phyloP scores from a whole-genome alignment of 2,888 invertebrate genomes.

The Drosophila emarginata region DNA sequence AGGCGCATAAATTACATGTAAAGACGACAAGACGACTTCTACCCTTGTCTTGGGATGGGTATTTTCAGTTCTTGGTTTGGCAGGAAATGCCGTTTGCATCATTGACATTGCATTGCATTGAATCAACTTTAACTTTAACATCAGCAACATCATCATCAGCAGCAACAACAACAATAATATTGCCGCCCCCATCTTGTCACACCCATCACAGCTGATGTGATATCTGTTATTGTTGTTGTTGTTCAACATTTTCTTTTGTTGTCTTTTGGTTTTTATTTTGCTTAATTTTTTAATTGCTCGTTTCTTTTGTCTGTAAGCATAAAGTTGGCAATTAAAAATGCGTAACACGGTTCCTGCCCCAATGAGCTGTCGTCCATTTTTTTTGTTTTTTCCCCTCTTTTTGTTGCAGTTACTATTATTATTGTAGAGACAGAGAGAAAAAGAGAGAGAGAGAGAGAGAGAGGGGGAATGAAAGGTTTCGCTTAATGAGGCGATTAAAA shows the following conservation, averaged over 20 bases:
- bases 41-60: neutral
- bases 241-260: slow-evolving; percentile 5
- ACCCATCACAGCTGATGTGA: slow-evolving; percentile 47
- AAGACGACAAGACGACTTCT: slow-evolving; percentile 16
- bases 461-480: slow-evolving; percentile 4
- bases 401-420: slow-evolving; percentile 52
- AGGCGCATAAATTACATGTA: slow-evolving; percentile 70
- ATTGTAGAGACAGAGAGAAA: neutral
- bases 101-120: slow-evolving; percentile 62
- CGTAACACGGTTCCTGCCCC: slow-evolving; percentile 54
- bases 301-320: slow-evolving; percentile 39
- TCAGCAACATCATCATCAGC: slow-evolving; percentile 8
- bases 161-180: neutral
- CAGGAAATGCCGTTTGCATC: slow-evolving; percentile 63
- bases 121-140: slow-evolving; percentile 12
- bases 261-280: slow-evolving; percentile 28
- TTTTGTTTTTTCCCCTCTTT: slow-evolving; percentile 13
- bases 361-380: neutral
- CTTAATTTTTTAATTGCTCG: slow-evolving; percentile 70
- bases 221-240: neutral
- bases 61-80: slow-evolving; percentile 17
- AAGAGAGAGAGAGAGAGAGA: no score
- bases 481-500: slow-evolving; percentile 43
- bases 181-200: slow-evolving; percentile 30
- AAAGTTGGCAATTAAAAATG: slow-evolving; percentile 73